These are phyloP conservation scores for Pseudorectes ferrugineus DNA, from an alignment of 2,113 vertebrate genomes.

Conservation along the genomic window DNA sequence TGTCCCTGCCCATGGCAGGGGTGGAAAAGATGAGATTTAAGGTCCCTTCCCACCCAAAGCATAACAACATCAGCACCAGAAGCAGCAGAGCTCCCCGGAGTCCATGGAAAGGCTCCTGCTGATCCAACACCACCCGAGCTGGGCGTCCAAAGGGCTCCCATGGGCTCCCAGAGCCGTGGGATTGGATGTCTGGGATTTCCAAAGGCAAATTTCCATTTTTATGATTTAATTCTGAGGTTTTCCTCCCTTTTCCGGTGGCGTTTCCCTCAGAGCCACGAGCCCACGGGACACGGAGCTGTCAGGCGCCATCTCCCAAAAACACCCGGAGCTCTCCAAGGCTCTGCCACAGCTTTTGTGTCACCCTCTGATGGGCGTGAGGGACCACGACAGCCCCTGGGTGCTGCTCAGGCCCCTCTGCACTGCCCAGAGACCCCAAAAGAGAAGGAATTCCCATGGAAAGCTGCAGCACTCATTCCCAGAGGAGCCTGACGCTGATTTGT, in stretches of 20 bases:
- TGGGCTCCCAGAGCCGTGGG: fast-evolving
- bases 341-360: neutral
- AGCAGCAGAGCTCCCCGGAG: neutral
- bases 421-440: neutral
- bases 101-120: neutral
- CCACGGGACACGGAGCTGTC: fast-evolving
- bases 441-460: neutral
- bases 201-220: fast-evolving
- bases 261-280: neutral
- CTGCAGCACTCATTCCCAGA: neutral
- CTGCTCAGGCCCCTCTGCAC: neutral
- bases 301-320: fast-evolving
- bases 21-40: neutral
- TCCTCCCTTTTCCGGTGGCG: fast-evolving
- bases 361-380: fast-evolving
- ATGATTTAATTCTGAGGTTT: neutral
- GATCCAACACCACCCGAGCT: neutral
- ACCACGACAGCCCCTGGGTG: fast-evolving
- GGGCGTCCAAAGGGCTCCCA: fast-evolving
- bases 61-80: neutral
- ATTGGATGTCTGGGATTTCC: fast-evolving
- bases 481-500: neutral
- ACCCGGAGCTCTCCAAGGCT: fast-evolving
- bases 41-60: neutral
- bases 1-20: neutral